phyloP scores from a whole-genome alignment of 35 echinoderm and acorn worm species.

The Stichopus chloronotus region DNA sequence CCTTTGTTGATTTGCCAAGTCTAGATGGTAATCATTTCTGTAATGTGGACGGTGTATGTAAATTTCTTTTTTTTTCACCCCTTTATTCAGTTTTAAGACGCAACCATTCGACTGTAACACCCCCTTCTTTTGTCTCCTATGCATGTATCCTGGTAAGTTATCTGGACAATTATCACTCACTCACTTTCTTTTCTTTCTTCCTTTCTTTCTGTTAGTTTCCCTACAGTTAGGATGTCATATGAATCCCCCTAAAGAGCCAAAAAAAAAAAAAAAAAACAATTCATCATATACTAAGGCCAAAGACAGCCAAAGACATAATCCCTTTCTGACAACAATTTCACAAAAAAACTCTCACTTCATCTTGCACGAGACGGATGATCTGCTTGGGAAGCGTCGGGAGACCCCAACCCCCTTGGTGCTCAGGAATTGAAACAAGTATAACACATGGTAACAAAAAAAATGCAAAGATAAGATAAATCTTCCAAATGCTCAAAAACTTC shows the following conservation, averaged over 20 bases:
- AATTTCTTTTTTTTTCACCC: not conserved
- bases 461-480: no score
- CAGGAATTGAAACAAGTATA: not conserved
- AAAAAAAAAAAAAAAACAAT: not conserved
- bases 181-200: not conserved
- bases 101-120: not conserved
- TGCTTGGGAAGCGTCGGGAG: not conserved
- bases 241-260: not conserved
- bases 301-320: constrained; percentile 16
- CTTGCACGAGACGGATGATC: not conserved
- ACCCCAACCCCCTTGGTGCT: not conserved
- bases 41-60: constrained; percentile 9
- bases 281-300: not conserved
- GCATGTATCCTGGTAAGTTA: not conserved
- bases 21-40: constrained; percentile 10
- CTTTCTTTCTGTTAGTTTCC: not conserved
- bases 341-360: not conserved
- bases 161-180: not conserved
- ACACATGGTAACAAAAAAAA: no score
- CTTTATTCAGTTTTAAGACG: not conserved
- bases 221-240: not conserved
- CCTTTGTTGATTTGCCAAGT: not conserved
- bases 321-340: constrained; percentile 2
- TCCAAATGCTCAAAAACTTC: no score
- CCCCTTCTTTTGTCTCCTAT: not conserved